These are phyloP conservation scores for Paragorgia papillata DNA, from an alignment of 92 coral and sea anemone species.

Conservation along the genomic window DNA sequence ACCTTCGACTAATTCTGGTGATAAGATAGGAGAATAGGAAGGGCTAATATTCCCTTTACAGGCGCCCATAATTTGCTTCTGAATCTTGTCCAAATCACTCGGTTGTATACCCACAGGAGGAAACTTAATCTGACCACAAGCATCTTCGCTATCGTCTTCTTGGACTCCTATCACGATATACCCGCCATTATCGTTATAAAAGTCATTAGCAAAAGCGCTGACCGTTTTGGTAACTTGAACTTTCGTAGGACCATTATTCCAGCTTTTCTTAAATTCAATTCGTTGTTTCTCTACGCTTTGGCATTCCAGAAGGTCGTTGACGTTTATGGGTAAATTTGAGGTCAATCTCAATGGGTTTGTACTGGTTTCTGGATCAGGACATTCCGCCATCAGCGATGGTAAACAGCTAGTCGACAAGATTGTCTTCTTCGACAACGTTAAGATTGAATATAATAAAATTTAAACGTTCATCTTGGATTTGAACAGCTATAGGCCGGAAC, in stretches of 20 bases:
- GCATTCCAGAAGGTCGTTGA: slow-evolving; percentile 49
- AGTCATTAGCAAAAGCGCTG: slow-evolving; percentile 78
- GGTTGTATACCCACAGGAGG: slow-evolving; percentile 64
- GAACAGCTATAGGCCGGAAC: no score
- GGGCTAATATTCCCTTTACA: slow-evolving; percentile 65
- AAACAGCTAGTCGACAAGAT: no score
- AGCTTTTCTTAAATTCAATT: slow-evolving; percentile 67
- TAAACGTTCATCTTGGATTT: no score
- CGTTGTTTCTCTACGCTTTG: slow-evolving; percentile 71
- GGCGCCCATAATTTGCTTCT: slow-evolving; percentile 67
- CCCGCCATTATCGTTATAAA: slow-evolving; percentile 76
- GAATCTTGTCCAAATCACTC: slow-evolving; percentile 54
- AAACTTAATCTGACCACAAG: slow-evolving; percentile 51
- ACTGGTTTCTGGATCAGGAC: neutral
- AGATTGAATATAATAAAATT: no score
- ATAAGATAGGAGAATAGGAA: slow-evolving; percentile 55
- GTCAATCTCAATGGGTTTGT: slow-evolving; percentile 25
- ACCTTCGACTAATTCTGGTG: slow-evolving; percentile 59
- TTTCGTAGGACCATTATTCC: slow-evolving; percentile 61
- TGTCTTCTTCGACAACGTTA: no score
- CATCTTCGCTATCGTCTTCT: slow-evolving; percentile 56
- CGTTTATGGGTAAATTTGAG: slow-evolving; percentile 56
- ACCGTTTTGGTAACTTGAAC: slow-evolving; percentile 70
- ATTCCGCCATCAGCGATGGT: neutral
- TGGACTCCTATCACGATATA: slow-evolving; percentile 71